Evolutionary conservation across 2,797 vertebrate genomes (phyloP).

Genomic region (Hoplostethus mediterraneus): DNA sequence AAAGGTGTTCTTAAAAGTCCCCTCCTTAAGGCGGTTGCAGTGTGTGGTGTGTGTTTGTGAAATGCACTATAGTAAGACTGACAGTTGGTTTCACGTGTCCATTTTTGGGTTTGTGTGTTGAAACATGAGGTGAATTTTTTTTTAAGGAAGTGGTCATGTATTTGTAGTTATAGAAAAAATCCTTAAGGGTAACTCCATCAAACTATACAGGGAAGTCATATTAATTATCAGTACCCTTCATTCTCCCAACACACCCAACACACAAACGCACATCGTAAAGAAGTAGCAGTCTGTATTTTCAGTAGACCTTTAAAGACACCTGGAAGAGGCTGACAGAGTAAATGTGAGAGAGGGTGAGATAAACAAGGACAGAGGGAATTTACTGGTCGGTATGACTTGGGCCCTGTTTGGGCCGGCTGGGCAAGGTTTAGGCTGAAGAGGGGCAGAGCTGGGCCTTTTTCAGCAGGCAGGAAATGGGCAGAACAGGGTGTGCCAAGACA

Average conservation of each 20-base stretch:
- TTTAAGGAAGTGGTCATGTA: constrained; percentile 35
- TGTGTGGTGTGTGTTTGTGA: not conserved
- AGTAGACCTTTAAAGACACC: constrained; percentile 49
- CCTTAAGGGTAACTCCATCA: not conserved
- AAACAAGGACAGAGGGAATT: not conserved
- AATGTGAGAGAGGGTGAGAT: constrained; percentile 24
- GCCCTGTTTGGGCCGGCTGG: constrained; percentile 64
- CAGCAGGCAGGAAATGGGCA: constrained; percentile 81
- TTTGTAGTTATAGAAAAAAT: constrained; percentile 40
- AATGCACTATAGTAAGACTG: not conserved
- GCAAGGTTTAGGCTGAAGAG: constrained; percentile 26
- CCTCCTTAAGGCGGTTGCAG: constrained; percentile 26
- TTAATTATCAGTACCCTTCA: not conserved
- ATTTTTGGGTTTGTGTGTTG: constrained; percentile 30
- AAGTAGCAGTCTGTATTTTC: not conserved
- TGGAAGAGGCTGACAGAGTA: constrained; percentile 47
- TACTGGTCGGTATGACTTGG: constrained; percentile 16
- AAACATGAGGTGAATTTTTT: not conserved
- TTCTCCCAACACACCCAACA: too few relatives aligned
- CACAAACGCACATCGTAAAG: not conserved
- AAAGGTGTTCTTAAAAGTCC: constrained; percentile 23
- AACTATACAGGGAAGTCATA: constrained; percentile 19
- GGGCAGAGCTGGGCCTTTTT: constrained; percentile 65
- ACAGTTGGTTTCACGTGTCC: constrained; percentile 31
- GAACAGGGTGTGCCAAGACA: constrained; percentile 78